Evolutionary conservation across 2,797 vertebrate species (phyloP), one percentile per base, ranked within the genome.

Genomic region (Huso huso): DNA sequence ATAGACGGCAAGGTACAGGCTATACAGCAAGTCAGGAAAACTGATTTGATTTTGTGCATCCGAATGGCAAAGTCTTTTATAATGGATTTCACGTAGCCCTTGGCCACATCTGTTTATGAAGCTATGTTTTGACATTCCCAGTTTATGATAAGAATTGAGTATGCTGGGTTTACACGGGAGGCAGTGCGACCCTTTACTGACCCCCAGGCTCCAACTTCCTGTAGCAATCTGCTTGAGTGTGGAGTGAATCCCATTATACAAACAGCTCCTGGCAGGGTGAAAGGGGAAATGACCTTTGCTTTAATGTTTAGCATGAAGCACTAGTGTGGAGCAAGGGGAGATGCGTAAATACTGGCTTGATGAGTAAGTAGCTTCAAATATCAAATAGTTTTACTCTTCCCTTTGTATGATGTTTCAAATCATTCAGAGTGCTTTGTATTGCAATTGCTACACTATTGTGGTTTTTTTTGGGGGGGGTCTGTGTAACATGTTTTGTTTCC

Each of bases 91-190:
- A 65, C 11, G 10, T 50, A 66, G 63, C 51, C 64, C 65, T 15
- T 15, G 66, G 73, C 67, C 70, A 77, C 74, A 74, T 73, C 70
- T 72, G 68, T 68, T 73, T 68, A 66, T 64, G 69, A 65, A 74
- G 72, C 66, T 37, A 18, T 63, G 51, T 11, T 67, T 60, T 55
- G 69, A 67, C 62, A 71, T 73, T 74, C 73, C 66, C 73, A 63
- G 67, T 72, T 78, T 76, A 37, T 63, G 68, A 49, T 57, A 66
- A 67, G 67, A 66, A 62, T 12, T 62, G 70, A 74, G 74, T 73
- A 72, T 68, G 50, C 64, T 57, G 66, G 70, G 52, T 76, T 77
- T 75, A 71, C 59, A 49, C 63, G 61, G 59, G 63, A 72, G 65
- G 67, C 67, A 58, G 64, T 8, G 18, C 66, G 66, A 76, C 67